These are phyloP conservation scores for Rhingia rostrata DNA, from an alignment of 2,888 invertebrate genomes.

Conservation along the genomic window DNA sequence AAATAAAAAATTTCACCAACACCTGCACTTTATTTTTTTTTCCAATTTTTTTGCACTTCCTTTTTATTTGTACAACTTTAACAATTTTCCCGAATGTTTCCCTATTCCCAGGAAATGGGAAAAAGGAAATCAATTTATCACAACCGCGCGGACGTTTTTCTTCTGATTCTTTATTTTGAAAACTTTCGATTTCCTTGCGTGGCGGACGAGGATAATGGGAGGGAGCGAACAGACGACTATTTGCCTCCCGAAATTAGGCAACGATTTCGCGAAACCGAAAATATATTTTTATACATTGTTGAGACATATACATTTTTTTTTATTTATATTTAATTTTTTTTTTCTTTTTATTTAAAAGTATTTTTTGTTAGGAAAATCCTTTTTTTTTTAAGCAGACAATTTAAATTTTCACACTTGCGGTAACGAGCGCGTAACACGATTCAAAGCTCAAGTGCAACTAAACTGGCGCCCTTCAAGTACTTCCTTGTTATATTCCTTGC, in stretches of 20 bases:
- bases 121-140: constrained; percentile 64
- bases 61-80: constrained; percentile 41
- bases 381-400: neutral
- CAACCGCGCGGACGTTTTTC: constrained; percentile 45
- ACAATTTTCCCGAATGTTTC: constrained; percentile 34
- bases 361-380: neutral
- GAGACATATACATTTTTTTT: neutral
- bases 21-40: constrained; percentile 50
- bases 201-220: constrained; percentile 1
- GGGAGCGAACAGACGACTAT: neutral
- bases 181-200: constrained; percentile 53
- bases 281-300: neutral
- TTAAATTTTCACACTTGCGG: constrained; percentile 7
- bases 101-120: constrained; percentile 24
- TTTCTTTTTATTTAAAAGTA: constrained; percentile 6
- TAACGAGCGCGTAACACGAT: constrained; percentile 78
- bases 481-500: constrained; percentile 54
- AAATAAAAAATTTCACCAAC: constrained; percentile 39
- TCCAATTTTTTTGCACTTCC: constrained; percentile 12
- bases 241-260: constrained; percentile 10
- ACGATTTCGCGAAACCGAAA: neutral
- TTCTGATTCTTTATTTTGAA: constrained; percentile 30
- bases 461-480: constrained; percentile 71
- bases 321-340: neutral
- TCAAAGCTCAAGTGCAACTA: constrained; percentile 83